Percentiles rank a stretch among this genome's conserved stretches.
Conservation (phyloP, 1,140 invertebrate species). For the Neodiprion virginianus region DNA sequence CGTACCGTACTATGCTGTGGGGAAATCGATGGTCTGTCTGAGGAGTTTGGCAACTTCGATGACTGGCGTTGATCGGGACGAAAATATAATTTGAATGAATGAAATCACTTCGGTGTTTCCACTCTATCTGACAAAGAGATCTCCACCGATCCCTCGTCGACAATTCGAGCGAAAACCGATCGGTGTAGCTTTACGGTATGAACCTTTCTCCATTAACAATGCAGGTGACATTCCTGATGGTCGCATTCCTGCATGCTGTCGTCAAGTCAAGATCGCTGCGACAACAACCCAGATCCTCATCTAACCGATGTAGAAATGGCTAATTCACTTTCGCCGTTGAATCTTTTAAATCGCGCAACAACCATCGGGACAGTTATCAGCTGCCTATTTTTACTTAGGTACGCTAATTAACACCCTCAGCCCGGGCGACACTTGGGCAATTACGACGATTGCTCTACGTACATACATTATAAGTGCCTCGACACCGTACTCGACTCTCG, state of each 20-base stretch:
- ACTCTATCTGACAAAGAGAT: too few relatives aligned
- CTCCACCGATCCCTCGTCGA: too few relatives aligned
- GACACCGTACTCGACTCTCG: neutral
- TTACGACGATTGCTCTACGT: neutral
- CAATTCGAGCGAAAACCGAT: too few relatives aligned
- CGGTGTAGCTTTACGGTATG: too few relatives aligned
- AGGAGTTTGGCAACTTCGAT: slow-evolving; percentile 15
- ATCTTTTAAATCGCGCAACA: neutral
- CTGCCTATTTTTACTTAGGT: neutral
- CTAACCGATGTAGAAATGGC: neutral
- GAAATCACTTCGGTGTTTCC: too few relatives aligned
- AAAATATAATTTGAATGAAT: too few relatives aligned
- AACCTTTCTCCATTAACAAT: too few relatives aligned
- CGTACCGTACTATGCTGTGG: slow-evolving; percentile 17
- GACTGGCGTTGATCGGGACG: too few relatives aligned
- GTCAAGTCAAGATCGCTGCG: too few relatives aligned
- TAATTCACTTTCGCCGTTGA: neutral
- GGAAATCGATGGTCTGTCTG: slow-evolving; percentile 31
- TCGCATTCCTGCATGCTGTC: too few relatives aligned
- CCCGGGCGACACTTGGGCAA: neutral
- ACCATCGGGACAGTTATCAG: neutral
- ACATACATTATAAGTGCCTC: neutral
- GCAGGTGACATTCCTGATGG: too few relatives aligned
- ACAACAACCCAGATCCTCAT: too few relatives aligned
- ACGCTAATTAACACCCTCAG: neutral